These are phyloP conservation scores for Champsocephalus gunnari DNA, from an alignment of 2,797 vertebrate species.

Conservation along the genomic window DNA sequence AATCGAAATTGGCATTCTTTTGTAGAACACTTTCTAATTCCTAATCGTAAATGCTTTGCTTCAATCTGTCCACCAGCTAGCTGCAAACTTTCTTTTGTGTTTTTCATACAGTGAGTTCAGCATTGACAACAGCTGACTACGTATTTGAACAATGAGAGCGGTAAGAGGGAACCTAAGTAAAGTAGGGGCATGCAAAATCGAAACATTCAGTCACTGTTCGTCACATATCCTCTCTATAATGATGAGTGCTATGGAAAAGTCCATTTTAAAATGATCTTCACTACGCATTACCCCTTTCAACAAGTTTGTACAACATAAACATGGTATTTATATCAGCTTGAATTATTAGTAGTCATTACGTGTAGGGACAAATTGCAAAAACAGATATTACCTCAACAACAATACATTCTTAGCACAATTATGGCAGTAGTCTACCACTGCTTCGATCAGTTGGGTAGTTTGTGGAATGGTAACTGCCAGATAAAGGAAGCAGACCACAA, in stretches of 20 bases:
- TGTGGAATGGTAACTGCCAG: no score
- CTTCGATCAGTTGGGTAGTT: no score
- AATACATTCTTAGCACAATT: neutral
- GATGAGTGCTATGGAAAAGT: conserved; percentile 3
- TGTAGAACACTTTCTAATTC: neutral
- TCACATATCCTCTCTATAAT: neutral
- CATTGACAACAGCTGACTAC: conserved; percentile 10
- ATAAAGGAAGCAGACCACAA: no score
- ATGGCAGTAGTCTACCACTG: neutral
- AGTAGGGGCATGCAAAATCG: neutral
- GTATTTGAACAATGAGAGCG: conserved; percentile 14
- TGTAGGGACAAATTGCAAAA: neutral
- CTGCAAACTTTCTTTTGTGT: conserved; percentile 1
- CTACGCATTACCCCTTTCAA: neutral
- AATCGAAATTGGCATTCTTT: neutral
- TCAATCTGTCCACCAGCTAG: neutral
- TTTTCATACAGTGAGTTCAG: conserved; percentile 1
- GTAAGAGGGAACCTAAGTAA: conserved; percentile 16
- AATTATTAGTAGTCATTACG: neutral
- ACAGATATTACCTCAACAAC: neutral
- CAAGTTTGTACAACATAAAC: neutral
- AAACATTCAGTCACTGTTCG: conserved; percentile 6
- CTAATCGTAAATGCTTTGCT: conserved; percentile 1
- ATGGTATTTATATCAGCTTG: neutral
- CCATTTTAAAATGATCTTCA: neutral